These are phyloP conservation scores for Tamias sibiricus DNA, from an alignment of 2,113 vertebrate species.

Conservation along the genomic window DNA sequence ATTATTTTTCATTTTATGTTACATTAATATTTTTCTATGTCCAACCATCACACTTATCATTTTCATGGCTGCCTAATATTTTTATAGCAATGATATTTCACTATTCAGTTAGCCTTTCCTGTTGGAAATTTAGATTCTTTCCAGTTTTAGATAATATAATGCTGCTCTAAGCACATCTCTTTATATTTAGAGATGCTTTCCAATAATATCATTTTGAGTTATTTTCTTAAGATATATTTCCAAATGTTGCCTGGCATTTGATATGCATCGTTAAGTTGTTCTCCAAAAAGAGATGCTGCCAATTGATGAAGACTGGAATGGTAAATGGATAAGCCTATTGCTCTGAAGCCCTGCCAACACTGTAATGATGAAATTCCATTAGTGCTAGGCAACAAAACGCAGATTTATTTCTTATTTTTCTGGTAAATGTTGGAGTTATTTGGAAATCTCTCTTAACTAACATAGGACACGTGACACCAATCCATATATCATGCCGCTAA, in stretches of 20 bases:
- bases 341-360: neutral
- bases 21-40: neutral
- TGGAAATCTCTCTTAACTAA: constrained; percentile 35
- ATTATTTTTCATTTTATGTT: neutral
- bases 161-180: neutral
- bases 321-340: neutral
- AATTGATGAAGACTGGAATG: neutral
- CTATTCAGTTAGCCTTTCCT: neutral
- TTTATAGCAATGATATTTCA: neutral
- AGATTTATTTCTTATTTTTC: constrained; percentile 48
- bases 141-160: neutral
- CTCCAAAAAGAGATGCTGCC: constrained; percentile 3
- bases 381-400: neutral
- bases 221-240: constrained; percentile 4
- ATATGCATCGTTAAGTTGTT: neutral
- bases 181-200: constrained; percentile 41
- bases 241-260: neutral
- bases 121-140: constrained; percentile 6
- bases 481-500: neutral
- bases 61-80: constrained; percentile 2
- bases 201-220: constrained; percentile 47
- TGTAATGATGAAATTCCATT: neutral
- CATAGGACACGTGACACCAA: neutral
- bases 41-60: neutral
- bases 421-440: constrained; percentile 2